Evolutionary conservation across 2,888 invertebrate genomes (phyloP).

Genomic region (Tricholauxania praeusta): DNA sequence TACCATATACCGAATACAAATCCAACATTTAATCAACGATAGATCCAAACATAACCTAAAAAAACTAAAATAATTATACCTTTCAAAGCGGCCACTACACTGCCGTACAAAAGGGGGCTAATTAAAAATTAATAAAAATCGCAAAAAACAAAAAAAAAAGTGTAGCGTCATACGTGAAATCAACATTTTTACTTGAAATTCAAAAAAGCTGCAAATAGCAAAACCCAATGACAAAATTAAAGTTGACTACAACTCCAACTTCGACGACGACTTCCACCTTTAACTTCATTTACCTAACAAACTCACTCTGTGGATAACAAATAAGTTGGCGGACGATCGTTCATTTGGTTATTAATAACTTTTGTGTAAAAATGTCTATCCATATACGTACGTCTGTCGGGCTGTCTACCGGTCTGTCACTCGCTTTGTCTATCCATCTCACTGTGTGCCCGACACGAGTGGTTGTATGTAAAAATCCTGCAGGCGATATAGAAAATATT

Average conservation of each 20-base stretch:
- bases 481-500: constrained; percentile 23
- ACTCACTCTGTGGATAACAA: background rate
- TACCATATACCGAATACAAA: background rate
- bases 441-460: background rate
- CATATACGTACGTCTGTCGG: background rate
- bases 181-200: background rate
- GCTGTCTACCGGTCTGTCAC: background rate
- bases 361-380: constrained; percentile 3
- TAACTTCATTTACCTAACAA: background rate
- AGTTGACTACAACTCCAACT: background rate
- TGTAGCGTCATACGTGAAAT: background rate
- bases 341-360: too few species aligned
- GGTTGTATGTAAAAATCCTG: constrained; percentile 17
- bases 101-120: too few species aligned
- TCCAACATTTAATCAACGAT: background rate
- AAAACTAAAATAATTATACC: constrained; percentile 7
- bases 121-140: constrained; percentile 12
- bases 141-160: constrained; percentile 6
- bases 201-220: background rate
- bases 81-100: too few species aligned
- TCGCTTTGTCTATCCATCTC: background rate
- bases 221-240: background rate
- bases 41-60: background rate
- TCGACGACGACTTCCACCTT: constrained; percentile 2
- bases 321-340: too few species aligned